A percentile compares a stretch with the other conserved stretches of the same genome.
These are phyloP conservation scores for Atherinomorus stipes DNA, from an alignment of 2,113 vertebrate species.

Conservation along the genomic window DNA sequence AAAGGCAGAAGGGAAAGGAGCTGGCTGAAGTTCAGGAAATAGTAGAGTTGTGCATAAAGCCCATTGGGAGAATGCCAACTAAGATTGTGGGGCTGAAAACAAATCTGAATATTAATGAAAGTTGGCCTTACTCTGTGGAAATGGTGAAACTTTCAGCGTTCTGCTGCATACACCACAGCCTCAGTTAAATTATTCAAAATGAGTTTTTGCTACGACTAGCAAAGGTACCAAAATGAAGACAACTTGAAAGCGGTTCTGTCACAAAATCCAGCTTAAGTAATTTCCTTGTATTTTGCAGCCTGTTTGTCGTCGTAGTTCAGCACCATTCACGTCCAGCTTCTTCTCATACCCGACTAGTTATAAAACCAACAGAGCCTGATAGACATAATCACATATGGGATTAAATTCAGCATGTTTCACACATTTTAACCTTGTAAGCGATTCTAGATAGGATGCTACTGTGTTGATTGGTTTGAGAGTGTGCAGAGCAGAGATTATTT, in stretches of 20 bases:
- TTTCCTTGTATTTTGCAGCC: not conserved
- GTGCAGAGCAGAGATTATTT: constrained; percentile 25
- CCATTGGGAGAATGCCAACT: constrained; percentile 48
- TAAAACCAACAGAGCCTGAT: not conserved
- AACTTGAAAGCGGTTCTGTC: constrained; percentile 33
- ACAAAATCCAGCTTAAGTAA: not conserved
- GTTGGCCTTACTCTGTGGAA: constrained; percentile 13
- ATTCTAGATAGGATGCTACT: constrained; percentile 38
- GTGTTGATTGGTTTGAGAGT: constrained; percentile 50
- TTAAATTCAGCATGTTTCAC: constrained; percentile 18
- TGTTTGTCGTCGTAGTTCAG: constrained; percentile 8
- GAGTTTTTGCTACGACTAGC: constrained; percentile 5
- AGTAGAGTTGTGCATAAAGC: too few relatives aligned
- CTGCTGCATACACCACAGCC: not conserved
- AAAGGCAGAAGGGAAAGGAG: too few relatives aligned
- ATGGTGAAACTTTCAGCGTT: not conserved
- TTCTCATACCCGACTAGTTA: not conserved
- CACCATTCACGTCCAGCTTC: constrained; percentile 21
- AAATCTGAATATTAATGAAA: constrained; percentile 10
- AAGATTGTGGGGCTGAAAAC: constrained; percentile 8
- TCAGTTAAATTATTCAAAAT: constrained; percentile 21
- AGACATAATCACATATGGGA: not conserved
- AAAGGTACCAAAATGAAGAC: constrained; percentile 48
- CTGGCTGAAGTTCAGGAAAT: too few relatives aligned
- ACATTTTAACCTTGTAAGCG: constrained; percentile 17